Base-by-base conservation (phyloP, 1,140 invertebrate genomes). In the Bactericera cockerelli region DNA sequence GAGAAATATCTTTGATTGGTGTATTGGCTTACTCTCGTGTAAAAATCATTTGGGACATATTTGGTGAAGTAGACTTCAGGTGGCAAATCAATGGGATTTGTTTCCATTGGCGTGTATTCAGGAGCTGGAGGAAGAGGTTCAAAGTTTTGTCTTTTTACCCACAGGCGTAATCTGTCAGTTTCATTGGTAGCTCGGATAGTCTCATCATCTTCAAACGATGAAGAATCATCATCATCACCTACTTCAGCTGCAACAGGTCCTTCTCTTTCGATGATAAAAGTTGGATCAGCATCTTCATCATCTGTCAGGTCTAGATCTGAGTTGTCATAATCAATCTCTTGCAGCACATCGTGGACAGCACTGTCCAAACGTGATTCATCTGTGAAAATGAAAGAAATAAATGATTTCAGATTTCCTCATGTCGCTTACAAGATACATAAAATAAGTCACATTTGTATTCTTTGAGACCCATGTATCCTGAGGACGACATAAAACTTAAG, bases 121-220 rank as follows among this genome's bases (percentile, higher is more conserved):
- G 55, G 55, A 26, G 55, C 55, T 56, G 55, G 55, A n/a, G 55
- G 16, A 8, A 56, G 31, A 21, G 55, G 55, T 19, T 56, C 55
- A 24, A 56, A 56, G 14, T 25, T 8, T 56, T 11, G 11, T 21
- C 14, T 56, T 16, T 56, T 25, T 31, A 16, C 31, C 55, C 55
- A 56, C 13, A 56, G 13, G 6, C n/a, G n/a, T 56, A 13, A 13
- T 13, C 28, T 4, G 4, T 31, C 28, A 31, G 28, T 31, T 13
- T 31, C 28, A 31, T 31, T 13, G 4, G 4, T 31, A 6, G 28
- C 4, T 4, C 13, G 4, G 4, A 6, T 13, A n/a, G n/a, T n/a
- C 13, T 31, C 28, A 31, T 31, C 28, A 31, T 31, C 13, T 31
- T 31, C 28, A 31, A 13, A 31, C 28, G 28, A 31, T 4, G 28